These are phyloP conservation scores for Cuniculus paca DNA, from an alignment of 2,797 vertebrate species.

Conservation along the genomic window DNA sequence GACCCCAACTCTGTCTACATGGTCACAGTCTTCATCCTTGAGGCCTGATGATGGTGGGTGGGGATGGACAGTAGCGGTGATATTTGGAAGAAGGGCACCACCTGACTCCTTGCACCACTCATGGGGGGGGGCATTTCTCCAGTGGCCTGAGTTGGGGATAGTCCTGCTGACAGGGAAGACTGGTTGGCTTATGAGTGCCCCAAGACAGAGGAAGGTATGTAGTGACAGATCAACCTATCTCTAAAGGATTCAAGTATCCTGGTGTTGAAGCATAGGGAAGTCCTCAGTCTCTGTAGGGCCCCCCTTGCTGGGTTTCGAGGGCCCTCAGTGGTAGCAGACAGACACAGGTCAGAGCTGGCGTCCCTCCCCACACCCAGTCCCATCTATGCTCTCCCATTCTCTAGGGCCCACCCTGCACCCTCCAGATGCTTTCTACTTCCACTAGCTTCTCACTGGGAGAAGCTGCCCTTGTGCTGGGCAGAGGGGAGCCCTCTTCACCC, in stretches of 20 bases:
- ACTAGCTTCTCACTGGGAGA: neutral
- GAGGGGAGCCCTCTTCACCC: neutral
- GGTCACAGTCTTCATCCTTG: neutral
- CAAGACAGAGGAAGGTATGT: neutral
- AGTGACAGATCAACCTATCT: no score
- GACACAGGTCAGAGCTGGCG: neutral
- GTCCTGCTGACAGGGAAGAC: neutral
- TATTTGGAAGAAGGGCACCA: neutral
- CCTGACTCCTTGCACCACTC: neutral
- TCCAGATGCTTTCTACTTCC: neutral
- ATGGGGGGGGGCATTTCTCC: neutral
- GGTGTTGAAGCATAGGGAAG: neutral
- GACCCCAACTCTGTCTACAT: neutral
- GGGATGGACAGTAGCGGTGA: neutral
- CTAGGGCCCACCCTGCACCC: no score
- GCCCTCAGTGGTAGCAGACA: accelerated
- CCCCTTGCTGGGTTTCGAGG: neutral
- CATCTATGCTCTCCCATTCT: neutral
- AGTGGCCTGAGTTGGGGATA: neutral
- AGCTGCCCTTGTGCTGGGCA: no score
- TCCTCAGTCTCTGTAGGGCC: neutral
- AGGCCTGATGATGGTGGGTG: neutral
- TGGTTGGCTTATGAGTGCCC: neutral
- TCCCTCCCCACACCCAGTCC: accelerated
- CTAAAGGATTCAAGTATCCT: neutral